These are phyloP conservation scores for Anolis apletophallus DNA, from an alignment of 2,797 vertebrate genomes.

Conservation along the genomic window DNA sequence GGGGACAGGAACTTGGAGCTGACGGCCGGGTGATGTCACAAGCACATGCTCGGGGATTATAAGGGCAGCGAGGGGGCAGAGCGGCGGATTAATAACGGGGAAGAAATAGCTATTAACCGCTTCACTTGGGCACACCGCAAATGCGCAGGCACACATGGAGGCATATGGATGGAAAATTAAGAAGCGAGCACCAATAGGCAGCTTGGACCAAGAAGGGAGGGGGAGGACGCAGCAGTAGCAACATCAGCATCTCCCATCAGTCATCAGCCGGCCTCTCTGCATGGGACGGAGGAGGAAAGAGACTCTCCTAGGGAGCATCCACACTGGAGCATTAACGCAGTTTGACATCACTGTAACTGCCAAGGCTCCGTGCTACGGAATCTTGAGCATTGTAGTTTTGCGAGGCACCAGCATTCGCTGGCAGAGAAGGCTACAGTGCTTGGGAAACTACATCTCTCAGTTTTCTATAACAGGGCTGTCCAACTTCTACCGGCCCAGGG, in stretches of 20 bases:
- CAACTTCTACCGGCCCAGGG: too few relatives aligned
- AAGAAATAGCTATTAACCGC: slow-evolving; percentile 63
- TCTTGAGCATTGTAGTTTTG: too few relatives aligned
- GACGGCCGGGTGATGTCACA: slow-evolving; percentile 87
- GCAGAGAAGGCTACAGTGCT: too few relatives aligned
- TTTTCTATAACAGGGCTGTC: too few relatives aligned
- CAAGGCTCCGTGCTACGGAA: too few relatives aligned
- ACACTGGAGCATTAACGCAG: too few relatives aligned
- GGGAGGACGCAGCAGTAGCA: background rate
- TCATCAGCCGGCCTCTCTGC: background rate
- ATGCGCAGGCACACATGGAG: background rate
- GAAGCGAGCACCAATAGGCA: background rate
- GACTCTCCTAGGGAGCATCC: background rate
- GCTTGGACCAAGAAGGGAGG: background rate
- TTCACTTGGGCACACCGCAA: slow-evolving; percentile 50
- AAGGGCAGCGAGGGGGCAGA: slow-evolving; percentile 87
- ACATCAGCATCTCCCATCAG: background rate
- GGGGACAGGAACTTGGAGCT: slow-evolving; percentile 84
- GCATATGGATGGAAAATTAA: background rate
- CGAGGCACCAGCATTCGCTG: too few relatives aligned
- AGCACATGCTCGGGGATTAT: slow-evolving; percentile 88
- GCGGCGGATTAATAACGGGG: slow-evolving; percentile 80
- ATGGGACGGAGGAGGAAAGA: background rate
- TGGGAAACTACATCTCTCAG: too few relatives aligned
- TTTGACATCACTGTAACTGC: too few relatives aligned